A percentile compares a stretch with the other conserved stretches of the same genome.
Conservation (phyloP, 2,113 vertebrate genomes). For the Acinonyx jubatus region DNA sequence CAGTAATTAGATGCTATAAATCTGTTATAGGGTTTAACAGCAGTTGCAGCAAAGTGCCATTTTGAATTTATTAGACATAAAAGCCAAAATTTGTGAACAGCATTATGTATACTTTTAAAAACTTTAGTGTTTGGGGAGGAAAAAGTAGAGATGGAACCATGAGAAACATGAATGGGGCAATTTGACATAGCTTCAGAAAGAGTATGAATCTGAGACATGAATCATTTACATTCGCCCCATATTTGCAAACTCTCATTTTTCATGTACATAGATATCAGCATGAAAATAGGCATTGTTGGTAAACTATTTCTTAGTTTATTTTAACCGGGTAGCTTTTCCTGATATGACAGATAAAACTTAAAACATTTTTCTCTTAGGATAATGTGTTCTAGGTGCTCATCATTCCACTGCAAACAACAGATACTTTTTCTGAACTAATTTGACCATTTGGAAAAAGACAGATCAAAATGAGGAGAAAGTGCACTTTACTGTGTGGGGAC, state of each 20-base stretch:
- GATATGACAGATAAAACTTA: background rate
- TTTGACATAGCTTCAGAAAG: background rate
- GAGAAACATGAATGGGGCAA: background rate
- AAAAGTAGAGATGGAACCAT: background rate
- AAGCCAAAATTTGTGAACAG: background rate
- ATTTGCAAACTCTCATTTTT: background rate
- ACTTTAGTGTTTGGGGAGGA: background rate
- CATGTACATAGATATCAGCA: background rate
- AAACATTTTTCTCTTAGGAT: background rate
- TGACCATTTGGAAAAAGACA: background rate
- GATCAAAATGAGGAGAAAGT: background rate
- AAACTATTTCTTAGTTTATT: background rate
- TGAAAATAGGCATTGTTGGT: background rate
- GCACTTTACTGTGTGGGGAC: background rate
- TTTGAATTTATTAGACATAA: background rate
- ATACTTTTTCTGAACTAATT: background rate
- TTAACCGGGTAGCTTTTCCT: background rate
- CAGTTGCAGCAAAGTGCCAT: background rate
- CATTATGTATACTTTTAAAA: background rate
- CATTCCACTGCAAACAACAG: background rate
- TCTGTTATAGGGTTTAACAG: background rate
- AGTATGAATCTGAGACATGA: background rate
- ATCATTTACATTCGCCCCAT: background rate
- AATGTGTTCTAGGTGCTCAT: background rate
- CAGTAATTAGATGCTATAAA: background rate